phyloP scores from a whole-genome alignment of 2,113 vertebrate species.

The Campylomormyrus tamandua region DNA sequence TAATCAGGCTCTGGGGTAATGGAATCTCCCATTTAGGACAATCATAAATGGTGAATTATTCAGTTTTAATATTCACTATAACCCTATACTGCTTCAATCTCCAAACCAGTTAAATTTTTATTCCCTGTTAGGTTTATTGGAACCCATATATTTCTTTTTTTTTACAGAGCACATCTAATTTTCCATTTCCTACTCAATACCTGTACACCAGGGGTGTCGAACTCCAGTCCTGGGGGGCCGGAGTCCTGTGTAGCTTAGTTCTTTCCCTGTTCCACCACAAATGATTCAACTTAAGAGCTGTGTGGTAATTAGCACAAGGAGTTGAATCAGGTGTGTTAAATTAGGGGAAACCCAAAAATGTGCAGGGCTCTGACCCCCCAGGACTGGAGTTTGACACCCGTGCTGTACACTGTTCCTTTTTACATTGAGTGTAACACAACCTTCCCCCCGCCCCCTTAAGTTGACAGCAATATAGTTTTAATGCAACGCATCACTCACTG shows the following conservation, averaged over 20 bases:
- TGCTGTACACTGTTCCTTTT: neutral
- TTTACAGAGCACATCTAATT: neutral
- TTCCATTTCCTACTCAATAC: neutral
- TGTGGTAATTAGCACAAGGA: too few relatives aligned
- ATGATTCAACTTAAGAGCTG: too few relatives aligned
- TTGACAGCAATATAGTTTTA: neutral
- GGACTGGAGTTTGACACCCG: too few relatives aligned
- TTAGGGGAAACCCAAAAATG: too few relatives aligned
- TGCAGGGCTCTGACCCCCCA: too few relatives aligned
- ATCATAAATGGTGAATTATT: constrained; percentile 4
- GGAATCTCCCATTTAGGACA: neutral
- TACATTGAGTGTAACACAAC: neutral
- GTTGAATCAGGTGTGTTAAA: too few relatives aligned
- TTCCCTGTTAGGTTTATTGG: neutral
- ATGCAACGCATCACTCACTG: neutral
- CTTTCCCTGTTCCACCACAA: too few relatives aligned
- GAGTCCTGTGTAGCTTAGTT: too few relatives aligned
- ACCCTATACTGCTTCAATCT: neutral
- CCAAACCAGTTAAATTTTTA: neutral
- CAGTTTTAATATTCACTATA: neutral
- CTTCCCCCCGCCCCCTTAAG: neutral
- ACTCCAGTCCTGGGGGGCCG: too few relatives aligned
- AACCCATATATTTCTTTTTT: neutral
- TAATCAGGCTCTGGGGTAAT: neutral
- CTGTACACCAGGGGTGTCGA: too few relatives aligned